phyloP scores from a whole-genome alignment of 2,113 vertebrate species.

The Peromyscus californicus region DNA sequence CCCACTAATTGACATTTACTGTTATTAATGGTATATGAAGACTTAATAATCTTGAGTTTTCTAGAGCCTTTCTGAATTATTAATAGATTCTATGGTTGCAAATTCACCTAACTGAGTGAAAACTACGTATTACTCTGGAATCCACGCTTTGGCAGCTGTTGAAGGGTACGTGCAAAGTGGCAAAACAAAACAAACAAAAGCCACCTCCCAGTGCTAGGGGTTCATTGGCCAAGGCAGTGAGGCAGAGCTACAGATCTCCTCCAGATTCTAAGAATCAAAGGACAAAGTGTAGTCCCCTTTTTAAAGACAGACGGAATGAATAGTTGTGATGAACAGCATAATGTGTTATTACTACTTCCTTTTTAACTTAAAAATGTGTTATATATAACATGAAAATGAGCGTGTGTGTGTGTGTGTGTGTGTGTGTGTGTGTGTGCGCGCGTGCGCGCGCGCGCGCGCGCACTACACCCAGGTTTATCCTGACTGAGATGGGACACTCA shows the following conservation, averaged over 20 bases:
- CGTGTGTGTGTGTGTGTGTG: background rate
- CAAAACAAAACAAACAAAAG: conserved; percentile 36
- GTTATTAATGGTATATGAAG: background rate
- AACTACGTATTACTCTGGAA: background rate
- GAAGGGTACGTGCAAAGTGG: background rate
- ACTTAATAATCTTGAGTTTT: background rate
- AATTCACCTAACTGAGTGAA: background rate
- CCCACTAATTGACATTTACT: background rate
- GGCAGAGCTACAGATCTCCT: background rate
- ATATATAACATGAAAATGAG: background rate
- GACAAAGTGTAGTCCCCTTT: background rate
- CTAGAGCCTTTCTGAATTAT: background rate
- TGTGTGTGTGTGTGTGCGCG: background rate
- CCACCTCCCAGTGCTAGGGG: background rate
- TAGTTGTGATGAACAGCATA: background rate
- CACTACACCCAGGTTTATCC: background rate
- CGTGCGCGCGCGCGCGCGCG: too few relatives aligned
- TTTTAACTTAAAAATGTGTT: background rate
- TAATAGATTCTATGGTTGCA: conserved; percentile 22
- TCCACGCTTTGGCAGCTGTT: background rate
- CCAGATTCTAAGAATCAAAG: background rate
- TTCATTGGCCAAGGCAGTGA: background rate
- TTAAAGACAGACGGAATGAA: background rate
- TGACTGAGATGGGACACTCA: background rate
- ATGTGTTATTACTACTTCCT: background rate